Evolutionary conservation across 2,888 invertebrate genomes (phyloP), one percentile per base, ranked within the genome.

Genomic region (Acleris literana): DNA sequence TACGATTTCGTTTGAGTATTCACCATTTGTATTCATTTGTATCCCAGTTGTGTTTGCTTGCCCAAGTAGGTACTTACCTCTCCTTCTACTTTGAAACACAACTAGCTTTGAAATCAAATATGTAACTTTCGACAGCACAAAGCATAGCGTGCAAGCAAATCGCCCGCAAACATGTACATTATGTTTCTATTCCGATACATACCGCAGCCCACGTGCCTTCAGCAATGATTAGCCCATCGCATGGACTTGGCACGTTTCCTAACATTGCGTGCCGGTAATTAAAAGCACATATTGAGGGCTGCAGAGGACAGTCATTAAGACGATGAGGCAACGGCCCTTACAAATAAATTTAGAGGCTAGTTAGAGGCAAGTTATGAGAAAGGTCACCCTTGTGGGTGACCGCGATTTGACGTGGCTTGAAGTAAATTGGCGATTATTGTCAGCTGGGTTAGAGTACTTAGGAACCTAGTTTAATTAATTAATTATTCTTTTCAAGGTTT

Each of bases 261-360:
- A 74, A 76, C 71, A 73, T 85, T 76, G 85, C 87, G 85, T 87
- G 87, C 69, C 71, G 60, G 69, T 85, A 86, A 86, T 86, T 82
- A 84, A 77, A 78, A 70, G 78, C 76, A 79, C 77, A 75, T 81
- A 79, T 82, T 77, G 75, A 67, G 69, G 60, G 64, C 68, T 63
- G 20, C 49, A 65, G 52, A 62, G 59, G 66, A 62, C 66, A 61
- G 56, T 16, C 33, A 62, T 66, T 57, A 66, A 55, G 48, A 22
- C 55, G 29, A 56, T 60, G 46, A 60, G 49, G 64, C 46, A 60
- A 49, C 60, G 49, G 65, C 65, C 51, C 49, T 54, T 63, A 43
- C 48, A 20, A 52, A 63, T 61, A 51, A 52, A 48, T 54, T 53
- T 59, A 48, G 48, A 48, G 44, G 44, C 44, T 53, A 25, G 43